Evolutionary conservation across 2,888 invertebrate species (phyloP).

Genomic region (Napeogenes sylphis): DNA sequence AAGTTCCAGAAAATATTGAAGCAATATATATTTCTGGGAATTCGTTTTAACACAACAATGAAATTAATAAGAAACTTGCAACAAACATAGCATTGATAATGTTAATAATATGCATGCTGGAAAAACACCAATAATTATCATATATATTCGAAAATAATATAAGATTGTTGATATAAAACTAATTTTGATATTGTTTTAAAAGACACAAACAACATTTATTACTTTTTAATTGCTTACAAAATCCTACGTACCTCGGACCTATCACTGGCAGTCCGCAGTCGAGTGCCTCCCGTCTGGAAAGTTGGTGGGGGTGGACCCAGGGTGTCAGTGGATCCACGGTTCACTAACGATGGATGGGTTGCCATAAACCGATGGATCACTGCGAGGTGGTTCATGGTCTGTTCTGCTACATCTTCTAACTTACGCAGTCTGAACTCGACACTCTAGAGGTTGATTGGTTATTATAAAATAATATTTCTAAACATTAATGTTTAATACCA

Average conservation of each 20-base stretch:
- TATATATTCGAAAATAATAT: not conserved
- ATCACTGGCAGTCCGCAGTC: slow-evolving; percentile 78
- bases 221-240: not conserved
- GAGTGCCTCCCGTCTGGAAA: slow-evolving; percentile 58
- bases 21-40: slow-evolving; percentile 30
- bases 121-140: slow-evolving; percentile 38
- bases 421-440: slow-evolving; percentile 93
- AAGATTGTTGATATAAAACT: not conserved
- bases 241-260: slow-evolving; percentile 67
- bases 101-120: slow-evolving; percentile 43
- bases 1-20: slow-evolving; percentile 20
- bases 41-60: slow-evolving; percentile 39
- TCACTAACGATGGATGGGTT: slow-evolving; percentile 81
- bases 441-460: slow-evolving; percentile 72
- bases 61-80: slow-evolving; percentile 26
- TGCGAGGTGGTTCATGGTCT: slow-evolving; percentile 87
- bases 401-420: slow-evolving; percentile 90
- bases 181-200: no score
- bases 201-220: not conserved
- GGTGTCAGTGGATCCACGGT: slow-evolving; percentile 71
- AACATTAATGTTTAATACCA: not conserved
- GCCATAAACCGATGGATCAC: slow-evolving; percentile 92
- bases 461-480: not conserved
- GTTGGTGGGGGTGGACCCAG: slow-evolving; percentile 67
- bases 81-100: slow-evolving; percentile 32